Percentiles rank a stretch among this genome's conserved stretches.
These are phyloP conservation scores for Grammomys surdaster DNA, from an alignment of 2,113 vertebrate genomes.

Conservation along the genomic window DNA sequence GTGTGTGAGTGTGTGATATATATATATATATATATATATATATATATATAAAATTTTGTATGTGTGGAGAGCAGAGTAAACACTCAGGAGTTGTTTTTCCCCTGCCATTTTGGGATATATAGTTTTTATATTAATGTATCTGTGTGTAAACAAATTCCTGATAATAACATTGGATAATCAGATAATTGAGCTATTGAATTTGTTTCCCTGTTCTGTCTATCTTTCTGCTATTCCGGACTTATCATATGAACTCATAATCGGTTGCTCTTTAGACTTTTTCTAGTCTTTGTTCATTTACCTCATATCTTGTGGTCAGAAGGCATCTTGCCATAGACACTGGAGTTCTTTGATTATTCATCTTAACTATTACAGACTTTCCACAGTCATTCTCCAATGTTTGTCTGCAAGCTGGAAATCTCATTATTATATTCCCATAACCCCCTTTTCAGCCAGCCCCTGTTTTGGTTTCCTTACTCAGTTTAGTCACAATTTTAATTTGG, in stretches of 20 bases:
- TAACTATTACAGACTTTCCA: neutral
- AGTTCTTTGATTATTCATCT: neutral
- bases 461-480: neutral
- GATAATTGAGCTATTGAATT: constrained; percentile 22
- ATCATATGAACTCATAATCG: neutral
- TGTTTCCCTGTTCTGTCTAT: neutral
- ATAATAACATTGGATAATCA: neutral
- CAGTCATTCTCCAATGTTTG: neutral
- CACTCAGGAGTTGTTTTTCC: too few species aligned
- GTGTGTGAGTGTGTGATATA: neutral
- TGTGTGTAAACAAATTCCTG: neutral
- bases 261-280: neutral
- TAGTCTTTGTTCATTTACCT: neutral
- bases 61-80: neutral
- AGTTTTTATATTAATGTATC: neutral
- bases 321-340: neutral
- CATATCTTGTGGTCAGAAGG: neutral
- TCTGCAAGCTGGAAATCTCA: neutral
- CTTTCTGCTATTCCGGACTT: neutral
- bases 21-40: too few species aligned
- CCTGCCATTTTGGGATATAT: neutral
- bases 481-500: neutral
- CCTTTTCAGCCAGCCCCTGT: neutral
- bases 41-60: too few species aligned
- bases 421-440: neutral